Percentiles rank a stretch among this genome's conserved stretches.
These are phyloP conservation scores for Stratiomys singularior DNA, from an alignment of 2,888 invertebrate genomes.

Conservation along the genomic window DNA sequence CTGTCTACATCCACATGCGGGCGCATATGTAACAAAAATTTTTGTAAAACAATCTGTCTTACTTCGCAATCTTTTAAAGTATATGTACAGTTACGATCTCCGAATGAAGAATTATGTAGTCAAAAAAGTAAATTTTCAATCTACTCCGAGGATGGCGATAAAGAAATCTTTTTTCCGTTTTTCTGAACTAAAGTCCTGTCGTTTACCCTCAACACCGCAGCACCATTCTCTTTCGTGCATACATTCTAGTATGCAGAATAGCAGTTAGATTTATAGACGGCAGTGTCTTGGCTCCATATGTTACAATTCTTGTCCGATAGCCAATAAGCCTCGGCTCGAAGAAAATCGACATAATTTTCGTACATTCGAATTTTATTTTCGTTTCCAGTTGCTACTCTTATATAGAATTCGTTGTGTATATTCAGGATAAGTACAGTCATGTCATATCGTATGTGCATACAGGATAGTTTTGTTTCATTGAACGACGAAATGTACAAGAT, in stretches of 20 bases:
- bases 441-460: neutral
- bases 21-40: neutral
- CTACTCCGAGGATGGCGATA: slow-evolving; percentile 16
- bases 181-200: neutral
- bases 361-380: slow-evolving; percentile 20
- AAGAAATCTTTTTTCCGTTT: slow-evolving; percentile 18
- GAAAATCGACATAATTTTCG: slow-evolving; percentile 19
- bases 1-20: neutral
- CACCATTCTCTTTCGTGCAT: neutral
- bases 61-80: neutral
- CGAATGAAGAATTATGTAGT: slow-evolving; percentile 39
- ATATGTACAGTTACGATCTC: neutral
- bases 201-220: neutral
- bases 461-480: neutral
- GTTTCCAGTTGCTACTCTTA: neutral
- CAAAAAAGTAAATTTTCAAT: slow-evolving; percentile 36
- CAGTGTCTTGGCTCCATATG: slow-evolving; percentile 30
- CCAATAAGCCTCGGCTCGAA: slow-evolving; percentile 24
- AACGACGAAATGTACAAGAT: neutral
- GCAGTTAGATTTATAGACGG: slow-evolving; percentile 15
- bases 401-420: neutral
- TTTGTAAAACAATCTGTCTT: neutral
- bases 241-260: neutral
- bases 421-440: neutral
- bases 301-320: slow-evolving; percentile 32